Percentiles rank a stretch among this genome's conserved stretches.
Conservation (phyloP, 2,797 vertebrate species). For the Micropoecilia bifurca region DNA sequence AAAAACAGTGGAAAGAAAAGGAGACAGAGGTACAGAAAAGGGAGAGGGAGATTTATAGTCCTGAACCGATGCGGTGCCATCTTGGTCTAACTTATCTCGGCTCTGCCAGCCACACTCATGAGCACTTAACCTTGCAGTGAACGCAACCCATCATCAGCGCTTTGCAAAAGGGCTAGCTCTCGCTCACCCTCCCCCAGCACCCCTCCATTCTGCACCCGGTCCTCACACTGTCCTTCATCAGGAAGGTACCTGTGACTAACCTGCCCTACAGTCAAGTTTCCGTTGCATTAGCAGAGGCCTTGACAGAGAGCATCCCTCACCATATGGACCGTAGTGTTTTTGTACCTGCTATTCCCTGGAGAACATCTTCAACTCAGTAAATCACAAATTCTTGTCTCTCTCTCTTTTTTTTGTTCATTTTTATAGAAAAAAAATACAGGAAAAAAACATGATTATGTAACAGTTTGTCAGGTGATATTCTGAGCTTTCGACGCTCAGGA, state of each 20-base stretch:
- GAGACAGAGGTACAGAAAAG: slow-evolving; percentile 40
- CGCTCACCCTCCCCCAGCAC: slow-evolving; percentile 23
- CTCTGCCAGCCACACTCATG: slow-evolving; percentile 75
- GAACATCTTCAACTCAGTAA: slow-evolving; percentile 8
- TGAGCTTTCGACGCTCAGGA: not conserved
- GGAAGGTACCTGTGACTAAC: slow-evolving; percentile 47
- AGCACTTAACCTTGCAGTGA: slow-evolving; percentile 83
- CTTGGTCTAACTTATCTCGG: slow-evolving; percentile 79
- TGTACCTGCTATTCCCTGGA: slow-evolving; percentile 3
- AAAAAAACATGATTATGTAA: slow-evolving; percentile 2
- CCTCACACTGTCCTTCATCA: slow-evolving; percentile 52
- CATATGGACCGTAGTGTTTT: slow-evolving; percentile 9
- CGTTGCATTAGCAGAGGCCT: slow-evolving; percentile 38
- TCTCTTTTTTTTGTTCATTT: not conserved
- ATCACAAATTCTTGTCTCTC: not conserved
- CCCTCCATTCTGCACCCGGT: not conserved
- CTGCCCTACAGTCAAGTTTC: slow-evolving; percentile 28
- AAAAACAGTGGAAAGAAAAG: slow-evolving; percentile 47
- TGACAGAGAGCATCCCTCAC: slow-evolving; percentile 33
- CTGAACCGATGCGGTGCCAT: slow-evolving; percentile 67
- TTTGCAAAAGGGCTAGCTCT: slow-evolving; percentile 47
- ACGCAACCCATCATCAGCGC: slow-evolving; percentile 72
- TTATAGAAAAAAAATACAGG: not conserved
- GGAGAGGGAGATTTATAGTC: slow-evolving; percentile 61
- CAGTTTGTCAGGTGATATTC: slow-evolving; percentile 1